Evolutionary conservation across 2,797 vertebrate genomes (phyloP).

Genomic region (Epinephelus coioides): DNA sequence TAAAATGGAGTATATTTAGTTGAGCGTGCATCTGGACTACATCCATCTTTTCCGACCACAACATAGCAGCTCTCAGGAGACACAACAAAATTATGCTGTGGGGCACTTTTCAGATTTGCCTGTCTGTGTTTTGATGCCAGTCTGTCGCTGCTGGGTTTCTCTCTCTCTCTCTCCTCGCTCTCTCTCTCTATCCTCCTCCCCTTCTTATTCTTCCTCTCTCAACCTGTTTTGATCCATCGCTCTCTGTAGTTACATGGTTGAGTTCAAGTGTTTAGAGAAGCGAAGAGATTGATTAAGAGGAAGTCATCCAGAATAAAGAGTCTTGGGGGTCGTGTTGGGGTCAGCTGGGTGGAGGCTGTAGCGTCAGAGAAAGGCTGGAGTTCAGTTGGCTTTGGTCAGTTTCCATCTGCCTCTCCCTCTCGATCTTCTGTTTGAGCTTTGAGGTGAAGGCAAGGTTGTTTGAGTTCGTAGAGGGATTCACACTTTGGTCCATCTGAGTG

Average conservation of each 20-base stretch:
- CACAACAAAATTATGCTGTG: background rate
- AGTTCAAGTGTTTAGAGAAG: constrained; percentile 39
- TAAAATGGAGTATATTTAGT: constrained; percentile 25
- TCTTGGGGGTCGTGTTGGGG: constrained; percentile 32
- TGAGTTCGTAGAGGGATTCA: background rate
- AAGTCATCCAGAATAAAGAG: constrained; percentile 50
- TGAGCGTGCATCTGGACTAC: constrained; percentile 16
- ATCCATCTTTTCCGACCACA: constrained; percentile 27
- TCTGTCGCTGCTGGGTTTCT: background rate
- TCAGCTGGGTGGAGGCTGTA: constrained; percentile 36
- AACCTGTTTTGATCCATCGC: background rate
- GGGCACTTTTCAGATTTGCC: background rate
- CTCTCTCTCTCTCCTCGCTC: background rate
- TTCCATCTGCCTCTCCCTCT: constrained; percentile 42
- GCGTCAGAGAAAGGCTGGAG: constrained; percentile 9
- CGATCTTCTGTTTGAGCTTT: constrained; percentile 1
- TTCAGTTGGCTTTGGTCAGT: constrained; percentile 42
- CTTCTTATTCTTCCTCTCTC: constrained; percentile 3
- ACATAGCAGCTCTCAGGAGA: background rate
- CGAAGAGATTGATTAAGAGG: constrained; percentile 29
- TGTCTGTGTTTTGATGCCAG: constrained; percentile 29
- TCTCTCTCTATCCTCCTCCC: constrained; percentile 5
- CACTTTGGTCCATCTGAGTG: background rate
- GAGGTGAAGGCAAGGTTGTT: constrained; percentile 12
- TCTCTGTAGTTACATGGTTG: constrained; percentile 30